phyloP scores from a whole-genome alignment of 2,797 vertebrate species.

The Sebastes vulpes region DNA sequence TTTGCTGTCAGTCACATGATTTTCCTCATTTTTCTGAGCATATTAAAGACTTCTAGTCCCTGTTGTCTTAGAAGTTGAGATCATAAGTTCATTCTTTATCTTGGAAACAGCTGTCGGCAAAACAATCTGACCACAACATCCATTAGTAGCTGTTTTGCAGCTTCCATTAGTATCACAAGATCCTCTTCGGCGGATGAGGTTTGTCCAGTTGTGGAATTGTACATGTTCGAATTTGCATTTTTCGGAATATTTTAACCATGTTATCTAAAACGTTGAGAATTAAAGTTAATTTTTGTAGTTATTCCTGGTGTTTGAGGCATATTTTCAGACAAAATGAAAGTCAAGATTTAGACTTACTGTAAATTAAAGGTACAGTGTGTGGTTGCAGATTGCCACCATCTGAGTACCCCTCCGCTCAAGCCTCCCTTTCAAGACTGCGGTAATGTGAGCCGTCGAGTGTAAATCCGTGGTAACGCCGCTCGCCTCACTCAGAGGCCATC shows the following conservation, averaged over 20 bases:
- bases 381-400: too few species aligned
- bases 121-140: not conserved
- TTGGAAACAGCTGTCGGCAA: not conserved
- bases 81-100: not conserved
- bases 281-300: not conserved
- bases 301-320: not conserved
- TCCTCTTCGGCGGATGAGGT: not conserved
- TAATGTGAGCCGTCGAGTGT: too few species aligned
- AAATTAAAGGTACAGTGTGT: too few species aligned
- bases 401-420: too few species aligned
- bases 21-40: not conserved
- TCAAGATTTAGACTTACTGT: too few species aligned
- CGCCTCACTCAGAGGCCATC: too few species aligned
- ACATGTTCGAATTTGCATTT: not conserved
- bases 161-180: not conserved
- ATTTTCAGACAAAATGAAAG: not conserved
- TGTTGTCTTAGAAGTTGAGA: not conserved
- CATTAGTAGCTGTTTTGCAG: not conserved
- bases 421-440: too few species aligned
- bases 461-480: fast-evolving
- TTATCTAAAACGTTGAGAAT: not conserved
- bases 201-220: too few species aligned
- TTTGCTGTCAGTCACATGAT: not conserved
- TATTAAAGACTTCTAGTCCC: not conserved
- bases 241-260: not conserved